phyloP scores from a whole-genome alignment of 2,797 vertebrate genomes.

The Mallotus villosus region DNA sequence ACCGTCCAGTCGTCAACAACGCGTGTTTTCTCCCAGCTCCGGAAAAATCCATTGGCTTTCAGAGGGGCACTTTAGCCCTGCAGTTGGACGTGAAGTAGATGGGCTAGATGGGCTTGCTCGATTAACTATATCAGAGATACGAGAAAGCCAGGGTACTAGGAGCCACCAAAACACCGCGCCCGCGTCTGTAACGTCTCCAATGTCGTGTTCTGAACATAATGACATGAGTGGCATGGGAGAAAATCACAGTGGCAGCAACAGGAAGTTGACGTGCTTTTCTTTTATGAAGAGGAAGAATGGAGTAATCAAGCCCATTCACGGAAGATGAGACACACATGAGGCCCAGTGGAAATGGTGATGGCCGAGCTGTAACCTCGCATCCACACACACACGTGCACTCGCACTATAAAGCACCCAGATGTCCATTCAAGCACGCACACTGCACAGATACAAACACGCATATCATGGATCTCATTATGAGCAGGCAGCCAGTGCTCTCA shows the following conservation, averaged over 20 bases:
- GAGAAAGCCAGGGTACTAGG: no score
- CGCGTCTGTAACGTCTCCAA: no score
- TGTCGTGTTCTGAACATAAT: no score
- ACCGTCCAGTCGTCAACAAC: no score
- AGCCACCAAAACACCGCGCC: no score
- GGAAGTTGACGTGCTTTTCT: not conserved
- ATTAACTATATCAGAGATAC: no score
- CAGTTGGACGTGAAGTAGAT: no score
- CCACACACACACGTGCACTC: slow-evolving; percentile 33
- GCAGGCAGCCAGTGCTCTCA: slow-evolving; percentile 50
- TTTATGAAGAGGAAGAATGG: not conserved
- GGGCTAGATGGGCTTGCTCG: no score
- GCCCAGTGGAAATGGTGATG: not conserved
- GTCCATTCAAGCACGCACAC: not conserved
- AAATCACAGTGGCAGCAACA: not conserved
- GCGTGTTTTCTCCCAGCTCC: no score
- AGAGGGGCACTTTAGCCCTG: no score
- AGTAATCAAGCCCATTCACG: not conserved
- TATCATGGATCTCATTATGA: slow-evolving; percentile 45
- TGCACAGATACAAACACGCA: slow-evolving; percentile 15
- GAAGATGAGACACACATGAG: not conserved
- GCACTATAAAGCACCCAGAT: not conserved
- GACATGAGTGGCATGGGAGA: no score
- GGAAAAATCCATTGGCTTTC: no score
- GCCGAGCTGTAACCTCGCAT: not conserved